Evolutionary conservation across 2,113 vertebrate genomes (phyloP).

Genomic region (Rhipidura dahli): DNA sequence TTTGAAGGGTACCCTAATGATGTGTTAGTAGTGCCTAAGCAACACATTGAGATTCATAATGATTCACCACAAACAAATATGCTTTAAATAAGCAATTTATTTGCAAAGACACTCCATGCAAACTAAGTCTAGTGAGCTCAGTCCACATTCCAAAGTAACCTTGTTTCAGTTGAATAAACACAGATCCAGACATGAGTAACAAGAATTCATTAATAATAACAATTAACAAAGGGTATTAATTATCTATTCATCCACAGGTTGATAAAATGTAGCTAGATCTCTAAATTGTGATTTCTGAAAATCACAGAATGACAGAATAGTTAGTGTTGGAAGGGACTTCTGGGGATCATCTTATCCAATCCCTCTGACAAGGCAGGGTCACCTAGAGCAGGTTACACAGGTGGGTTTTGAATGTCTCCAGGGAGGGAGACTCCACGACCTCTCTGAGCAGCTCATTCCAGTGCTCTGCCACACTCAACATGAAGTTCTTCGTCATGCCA

Average conservation of each 20-base stretch:
- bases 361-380: background rate
- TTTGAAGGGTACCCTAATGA: background rate
- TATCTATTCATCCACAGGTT: background rate
- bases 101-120: background rate
- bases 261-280: background rate
- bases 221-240: background rate
- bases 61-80: background rate
- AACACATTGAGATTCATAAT: background rate
- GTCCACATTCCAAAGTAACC: background rate
- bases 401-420: background rate
- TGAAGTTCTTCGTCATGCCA: accelerated
- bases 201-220: background rate
- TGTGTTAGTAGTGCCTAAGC: background rate
- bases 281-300: background rate
- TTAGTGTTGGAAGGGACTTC: background rate
- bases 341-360: background rate
- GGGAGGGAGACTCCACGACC: accelerated
- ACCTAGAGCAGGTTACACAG: background rate
- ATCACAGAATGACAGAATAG: background rate
- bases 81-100: background rate
- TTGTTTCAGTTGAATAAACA: background rate
- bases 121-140: background rate
- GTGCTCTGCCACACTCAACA: background rate
- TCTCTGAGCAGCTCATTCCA: background rate
- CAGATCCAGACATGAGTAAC: background rate